Evolutionary conservation across 2,113 vertebrate species (phyloP), one percentile per base, ranked within the genome.

Genomic region (Myrmophylax atrothorax): DNA sequence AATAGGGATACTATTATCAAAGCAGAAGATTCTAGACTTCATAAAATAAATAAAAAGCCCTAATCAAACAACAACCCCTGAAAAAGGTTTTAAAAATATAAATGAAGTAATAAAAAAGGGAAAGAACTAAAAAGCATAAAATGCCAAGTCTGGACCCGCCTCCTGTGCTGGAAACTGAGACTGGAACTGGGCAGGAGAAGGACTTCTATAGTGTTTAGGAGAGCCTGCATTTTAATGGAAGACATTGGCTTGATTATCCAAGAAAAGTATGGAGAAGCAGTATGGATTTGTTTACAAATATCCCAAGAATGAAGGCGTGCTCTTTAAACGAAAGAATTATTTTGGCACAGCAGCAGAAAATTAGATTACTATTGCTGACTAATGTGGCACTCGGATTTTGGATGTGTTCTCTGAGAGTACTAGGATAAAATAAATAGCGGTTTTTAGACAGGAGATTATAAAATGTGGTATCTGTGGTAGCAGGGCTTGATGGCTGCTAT

Each of bases 331-430:
- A 29, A 93, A 88, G 25, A 83, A 77, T 58, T 3, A 4, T 38
- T 93, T 93, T 92, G 79, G 63, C 85, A 62, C 31, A 80, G 73
- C 42, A 26, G 9, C 26, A 74, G 18, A 80, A 96, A 93, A 88
- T 95, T 83, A 92, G 31, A 59, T 90, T 93, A 70, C 70, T 38
- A 14, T 50, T 90, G 33, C 74, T 90, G 38, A 77, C 59, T 55
- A 94, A 6, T 35, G 42, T 18, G 94, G 75, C 85, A 93, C 60
- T 88, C 49, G 33, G 37, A 42, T 83, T 93, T 95, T 94, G 92
- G 58, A 90, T 80, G 46, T 77, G 9, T 35, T 83, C 29, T 88
- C 50, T 16, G 6, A 76, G 58, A 85, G 12, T 46, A 50, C 12
- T 42, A 77, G 29, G 14, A 73, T 70, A 75, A 90, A 92, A 90